A percentile compares a stretch with the other conserved stretches of the same genome.
Evolutionary conservation across 2,888 invertebrate genomes (phyloP).

Genomic region (Atherix ibis): DNA sequence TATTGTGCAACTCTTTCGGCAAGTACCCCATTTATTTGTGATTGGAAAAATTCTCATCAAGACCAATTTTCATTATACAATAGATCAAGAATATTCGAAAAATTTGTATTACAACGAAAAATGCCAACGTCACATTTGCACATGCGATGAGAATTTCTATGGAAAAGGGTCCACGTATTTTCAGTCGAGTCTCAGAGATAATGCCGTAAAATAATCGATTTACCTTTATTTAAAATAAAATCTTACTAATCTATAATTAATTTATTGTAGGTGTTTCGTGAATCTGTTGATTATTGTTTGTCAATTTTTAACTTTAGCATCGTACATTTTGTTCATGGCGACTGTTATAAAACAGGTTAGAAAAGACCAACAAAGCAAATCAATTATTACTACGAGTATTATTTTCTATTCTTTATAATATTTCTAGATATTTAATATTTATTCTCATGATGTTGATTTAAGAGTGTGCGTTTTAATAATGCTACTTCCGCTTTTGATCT

Average conservation of each 20-base stretch:
- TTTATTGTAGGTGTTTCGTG: no score
- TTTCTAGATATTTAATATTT: neutral
- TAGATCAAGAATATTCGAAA: constrained; percentile 1
- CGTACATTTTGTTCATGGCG: constrained; percentile 1
- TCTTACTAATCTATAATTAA: no score
- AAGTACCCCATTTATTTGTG: neutral
- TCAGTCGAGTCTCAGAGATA: no score
- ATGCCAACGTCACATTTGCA: neutral
- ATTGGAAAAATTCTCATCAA: neutral
- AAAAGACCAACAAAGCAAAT: no score
- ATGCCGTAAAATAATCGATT: no score
- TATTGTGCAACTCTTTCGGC: neutral
- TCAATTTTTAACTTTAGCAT: constrained; percentile 1
- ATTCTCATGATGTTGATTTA: neutral
- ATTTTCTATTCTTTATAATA: neutral
- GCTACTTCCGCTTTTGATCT: neutral
- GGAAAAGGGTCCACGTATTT: constrained; percentile 1
- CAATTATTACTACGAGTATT: no score
- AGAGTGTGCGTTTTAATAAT: neutral
- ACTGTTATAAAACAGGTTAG: neutral
- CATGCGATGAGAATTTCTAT: neutral
- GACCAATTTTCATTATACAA: neutral
- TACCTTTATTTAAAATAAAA: no score
- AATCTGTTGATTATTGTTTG: neutral
- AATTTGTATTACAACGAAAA: neutral